Conservation (phyloP, 1,140 invertebrate species). For the Acromyrmex charruanus region DNA sequence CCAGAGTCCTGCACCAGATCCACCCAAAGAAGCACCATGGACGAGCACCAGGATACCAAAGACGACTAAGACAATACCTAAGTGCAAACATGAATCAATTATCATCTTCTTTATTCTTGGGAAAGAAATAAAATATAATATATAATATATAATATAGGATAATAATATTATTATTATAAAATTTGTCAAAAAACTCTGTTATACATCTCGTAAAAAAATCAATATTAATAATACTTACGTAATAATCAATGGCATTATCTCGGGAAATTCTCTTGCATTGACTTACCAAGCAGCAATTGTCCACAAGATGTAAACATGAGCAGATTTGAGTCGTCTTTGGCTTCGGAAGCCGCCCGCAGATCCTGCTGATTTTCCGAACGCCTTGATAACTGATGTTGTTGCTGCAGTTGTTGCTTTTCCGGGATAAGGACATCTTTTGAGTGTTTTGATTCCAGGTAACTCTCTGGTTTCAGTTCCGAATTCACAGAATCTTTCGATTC, state of each 20-base stretch:
- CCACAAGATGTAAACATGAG: conserved; percentile 85
- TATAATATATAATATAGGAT: background rate
- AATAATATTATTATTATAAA: too few species aligned
- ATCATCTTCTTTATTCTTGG: background rate
- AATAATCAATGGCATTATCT: background rate
- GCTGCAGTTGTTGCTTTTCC: conserved; percentile 74
- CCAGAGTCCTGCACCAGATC: conserved; percentile 86
- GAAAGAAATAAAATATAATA: too few species aligned
- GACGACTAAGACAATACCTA: conserved; percentile 85
- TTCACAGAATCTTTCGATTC: conserved; percentile 78
- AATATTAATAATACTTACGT: too few species aligned
- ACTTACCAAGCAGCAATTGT: conserved; percentile 83
- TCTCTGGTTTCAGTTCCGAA: conserved; percentile 79
- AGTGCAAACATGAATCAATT: background rate
- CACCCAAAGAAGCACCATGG: conserved; percentile 84
- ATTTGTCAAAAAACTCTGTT: background rate
- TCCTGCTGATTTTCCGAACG: conserved; percentile 50
- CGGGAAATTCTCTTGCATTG: background rate
- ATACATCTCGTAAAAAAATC: background rate
- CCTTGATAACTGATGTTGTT: conserved; percentile 48
- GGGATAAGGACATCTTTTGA: conserved; percentile 83
- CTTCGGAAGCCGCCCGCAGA: conserved; percentile 52
- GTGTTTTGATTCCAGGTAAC: conserved; percentile 81
- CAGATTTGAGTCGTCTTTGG: conserved; percentile 80
- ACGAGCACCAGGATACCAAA: conserved; percentile 85